Conservation (phyloP, 2,888 invertebrate species). For the Polietes domitor region DNA sequence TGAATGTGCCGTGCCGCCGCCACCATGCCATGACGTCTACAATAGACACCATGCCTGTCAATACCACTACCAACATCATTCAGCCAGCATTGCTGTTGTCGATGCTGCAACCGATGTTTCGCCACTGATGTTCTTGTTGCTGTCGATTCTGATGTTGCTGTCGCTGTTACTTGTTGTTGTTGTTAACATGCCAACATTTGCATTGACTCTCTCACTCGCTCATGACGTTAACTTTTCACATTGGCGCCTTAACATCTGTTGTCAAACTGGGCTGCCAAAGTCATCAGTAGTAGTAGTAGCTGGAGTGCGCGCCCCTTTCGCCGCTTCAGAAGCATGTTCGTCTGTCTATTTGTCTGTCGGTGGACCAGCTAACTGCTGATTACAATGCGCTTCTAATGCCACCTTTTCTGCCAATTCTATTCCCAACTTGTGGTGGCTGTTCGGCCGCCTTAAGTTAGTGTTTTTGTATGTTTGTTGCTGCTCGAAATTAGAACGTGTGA, state of each 20-base stretch:
- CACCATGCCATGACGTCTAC: background rate
- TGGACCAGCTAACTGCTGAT: conserved; percentile 16
- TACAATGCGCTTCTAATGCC: background rate
- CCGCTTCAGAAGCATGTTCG: background rate
- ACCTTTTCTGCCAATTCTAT: background rate
- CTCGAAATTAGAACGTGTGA: conserved; percentile 64
- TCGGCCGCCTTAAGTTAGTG: background rate
- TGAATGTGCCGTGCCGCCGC: conserved; percentile 7
- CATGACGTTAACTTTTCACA: conserved; percentile 20
- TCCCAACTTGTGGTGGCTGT: conserved; percentile 1
- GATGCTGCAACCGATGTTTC: background rate
- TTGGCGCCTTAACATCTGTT: conserved; percentile 47
- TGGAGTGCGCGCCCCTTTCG: conserved; percentile 1
- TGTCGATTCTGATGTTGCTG: background rate
- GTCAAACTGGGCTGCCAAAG: conserved; percentile 44
- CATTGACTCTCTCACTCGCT: conserved; percentile 21
- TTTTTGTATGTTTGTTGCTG: conserved; percentile 17
- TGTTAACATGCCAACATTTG: conserved; percentile 30
- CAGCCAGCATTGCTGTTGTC: background rate
- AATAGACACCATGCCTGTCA: background rate
- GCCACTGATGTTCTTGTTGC: conserved; percentile 7
- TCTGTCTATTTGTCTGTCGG: background rate
- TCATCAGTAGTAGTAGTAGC: conserved; percentile 41
- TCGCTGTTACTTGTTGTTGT: background rate
- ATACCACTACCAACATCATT: background rate